These are phyloP conservation scores for Coecobrya sp. DNA, from an alignment of 2,888 invertebrate genomes.

Conservation along the genomic window DNA sequence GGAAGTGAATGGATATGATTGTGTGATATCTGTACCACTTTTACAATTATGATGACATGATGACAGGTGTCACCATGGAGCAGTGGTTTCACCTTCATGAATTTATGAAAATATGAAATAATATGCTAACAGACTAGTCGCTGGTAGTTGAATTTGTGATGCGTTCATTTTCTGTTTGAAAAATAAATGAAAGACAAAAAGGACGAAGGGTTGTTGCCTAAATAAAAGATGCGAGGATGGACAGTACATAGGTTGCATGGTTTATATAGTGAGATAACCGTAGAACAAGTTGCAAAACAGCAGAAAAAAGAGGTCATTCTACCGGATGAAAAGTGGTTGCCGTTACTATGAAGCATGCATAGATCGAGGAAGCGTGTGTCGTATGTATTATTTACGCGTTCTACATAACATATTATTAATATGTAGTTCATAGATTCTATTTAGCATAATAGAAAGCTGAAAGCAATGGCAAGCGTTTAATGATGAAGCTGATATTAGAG, in stretches of 20 bases:
- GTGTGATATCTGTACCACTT: not conserved
- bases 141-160: no score
- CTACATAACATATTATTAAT: not conserved
- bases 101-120: not conserved
- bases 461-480: not conserved
- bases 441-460: not conserved
- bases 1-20: not conserved
- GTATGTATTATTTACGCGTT: not conserved
- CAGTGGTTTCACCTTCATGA: not conserved
- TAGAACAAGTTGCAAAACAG: no score
- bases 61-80: not conserved
- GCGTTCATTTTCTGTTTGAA: no score
- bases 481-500: not conserved
- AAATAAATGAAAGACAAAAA: no score
- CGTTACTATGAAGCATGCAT: no score
- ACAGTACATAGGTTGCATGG: no score
- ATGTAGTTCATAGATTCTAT: not conserved
- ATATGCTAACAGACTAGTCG: no score
- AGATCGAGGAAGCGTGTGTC: not conserved
- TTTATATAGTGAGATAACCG: no score
- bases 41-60: not conserved
- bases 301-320: no score
- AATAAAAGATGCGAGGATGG: no score
- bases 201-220: no score
- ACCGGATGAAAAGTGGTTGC: no score